Evolutionary conservation across 2,797 vertebrate genomes (phyloP).

Genomic region (Etheostoma nigrum): DNA sequence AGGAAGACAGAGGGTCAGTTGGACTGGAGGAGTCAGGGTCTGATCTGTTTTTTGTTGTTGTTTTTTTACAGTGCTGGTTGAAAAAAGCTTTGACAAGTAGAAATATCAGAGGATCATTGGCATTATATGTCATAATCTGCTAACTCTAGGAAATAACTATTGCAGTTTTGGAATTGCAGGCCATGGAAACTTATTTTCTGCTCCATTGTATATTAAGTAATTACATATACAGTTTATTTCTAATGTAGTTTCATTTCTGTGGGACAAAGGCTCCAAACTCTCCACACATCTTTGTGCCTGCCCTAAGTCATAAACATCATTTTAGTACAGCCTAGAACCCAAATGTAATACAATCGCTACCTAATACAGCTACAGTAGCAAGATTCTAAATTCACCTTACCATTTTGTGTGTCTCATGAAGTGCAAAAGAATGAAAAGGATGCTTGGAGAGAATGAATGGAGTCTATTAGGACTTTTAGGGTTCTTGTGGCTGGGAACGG

Average conservation of each 20-base stretch:
- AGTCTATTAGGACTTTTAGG: conserved; percentile 51
- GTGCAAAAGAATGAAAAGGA: conserved; percentile 10
- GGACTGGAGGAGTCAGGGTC: conserved; percentile 25
- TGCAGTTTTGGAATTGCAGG: neutral
- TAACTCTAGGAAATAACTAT: neutral
- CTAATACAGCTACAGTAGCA: conserved; percentile 33
- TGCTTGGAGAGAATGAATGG: conserved; percentile 24
- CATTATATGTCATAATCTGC: neutral
- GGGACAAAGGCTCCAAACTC: neutral
- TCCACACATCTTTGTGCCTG: neutral
- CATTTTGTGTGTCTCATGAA: conserved; percentile 20
- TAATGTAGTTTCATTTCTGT: neutral
- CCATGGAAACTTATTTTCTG: conserved; percentile 19
- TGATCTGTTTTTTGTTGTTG: conserved; percentile 11
- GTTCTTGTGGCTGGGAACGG: conserved; percentile 45
- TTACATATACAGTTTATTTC: conserved; percentile 23
- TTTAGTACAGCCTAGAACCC: conserved; percentile 13
- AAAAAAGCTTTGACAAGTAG: neutral
- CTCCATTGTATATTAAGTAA: conserved; percentile 5
- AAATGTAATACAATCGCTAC: conserved; percentile 1
- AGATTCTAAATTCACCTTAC: conserved; percentile 23
- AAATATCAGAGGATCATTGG: neutral
- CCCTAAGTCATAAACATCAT: conserved; percentile 1
- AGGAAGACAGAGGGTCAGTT: conserved; percentile 62
- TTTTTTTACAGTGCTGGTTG: neutral